phyloP scores from a whole-genome alignment of 2,113 vertebrate genomes.

The Dunckerocampus dactyliophorus region DNA sequence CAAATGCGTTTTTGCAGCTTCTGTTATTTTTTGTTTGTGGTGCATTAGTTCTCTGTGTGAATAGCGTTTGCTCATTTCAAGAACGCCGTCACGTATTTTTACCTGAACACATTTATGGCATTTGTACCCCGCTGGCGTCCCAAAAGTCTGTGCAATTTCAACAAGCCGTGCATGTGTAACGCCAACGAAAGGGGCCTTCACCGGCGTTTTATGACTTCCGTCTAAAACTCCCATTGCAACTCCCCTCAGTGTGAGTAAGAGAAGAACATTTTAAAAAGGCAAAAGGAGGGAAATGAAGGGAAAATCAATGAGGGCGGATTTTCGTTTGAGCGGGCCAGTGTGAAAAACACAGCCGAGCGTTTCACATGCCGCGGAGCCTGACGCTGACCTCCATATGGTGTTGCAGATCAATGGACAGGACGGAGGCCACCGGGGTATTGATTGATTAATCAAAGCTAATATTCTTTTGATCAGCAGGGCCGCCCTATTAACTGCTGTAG shows the following conservation, averaged over 20 bases:
- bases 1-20: neutral
- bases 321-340: slow-evolving; percentile 27
- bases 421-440: slow-evolving; percentile 51
- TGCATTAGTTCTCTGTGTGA: neutral
- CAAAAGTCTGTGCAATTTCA: too few species aligned
- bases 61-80: too few species aligned
- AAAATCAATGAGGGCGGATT: slow-evolving; percentile 44
- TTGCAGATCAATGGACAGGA: slow-evolving; percentile 52
- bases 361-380: slow-evolving; percentile 37
- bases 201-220: neutral
- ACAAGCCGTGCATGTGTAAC: neutral
- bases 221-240: neutral
- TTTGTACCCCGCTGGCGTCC: neutral
- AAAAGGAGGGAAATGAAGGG: slow-evolving; percentile 23
- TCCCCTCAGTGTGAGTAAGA: slow-evolving; percentile 5
- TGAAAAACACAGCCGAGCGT: slow-evolving; percentile 42
- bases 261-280: slow-evolving; percentile 14
- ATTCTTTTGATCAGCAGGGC: slow-evolving; percentile 62
- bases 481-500: slow-evolving; percentile 46
- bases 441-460: slow-evolving; percentile 72
- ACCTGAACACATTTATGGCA: neutral
- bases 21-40: neutral
- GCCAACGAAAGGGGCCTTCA: neutral
- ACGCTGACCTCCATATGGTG: slow-evolving; percentile 51
- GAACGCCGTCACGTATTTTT: too few species aligned